phyloP scores from a whole-genome alignment of 2,888 invertebrate species.

The Mimachlamys varia region DNA sequence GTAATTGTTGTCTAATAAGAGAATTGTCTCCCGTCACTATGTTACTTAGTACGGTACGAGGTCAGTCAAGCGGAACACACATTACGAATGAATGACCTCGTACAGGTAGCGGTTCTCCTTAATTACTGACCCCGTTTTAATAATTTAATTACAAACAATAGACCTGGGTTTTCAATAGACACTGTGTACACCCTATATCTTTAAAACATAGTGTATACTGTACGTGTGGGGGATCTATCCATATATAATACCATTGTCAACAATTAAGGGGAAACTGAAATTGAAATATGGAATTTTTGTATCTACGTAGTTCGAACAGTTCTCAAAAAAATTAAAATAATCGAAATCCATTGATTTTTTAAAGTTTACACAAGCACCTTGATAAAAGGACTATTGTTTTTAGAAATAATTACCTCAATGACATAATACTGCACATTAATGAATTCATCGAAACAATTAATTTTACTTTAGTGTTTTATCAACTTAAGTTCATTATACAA shows the following conservation, averaged over 20 bases:
- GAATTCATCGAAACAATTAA: too few relatives aligned
- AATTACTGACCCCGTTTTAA: conserved; percentile 22
- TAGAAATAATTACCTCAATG: too few relatives aligned
- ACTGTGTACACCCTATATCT: neutral
- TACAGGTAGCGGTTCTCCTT: conserved; percentile 12
- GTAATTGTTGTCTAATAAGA: neutral
- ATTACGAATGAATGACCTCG: neutral
- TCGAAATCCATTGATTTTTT: neutral
- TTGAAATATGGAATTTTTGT: neutral
- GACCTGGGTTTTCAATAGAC: neutral
- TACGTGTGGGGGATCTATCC: neutral
- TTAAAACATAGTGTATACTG: neutral
- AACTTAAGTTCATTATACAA: neutral
- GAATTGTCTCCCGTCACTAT: conserved; percentile 8
- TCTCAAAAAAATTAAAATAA: too few relatives aligned
- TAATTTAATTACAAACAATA: conserved; percentile 32
- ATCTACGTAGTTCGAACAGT: neutral
- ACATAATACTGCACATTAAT: too few relatives aligned
- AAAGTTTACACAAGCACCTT: too few relatives aligned
- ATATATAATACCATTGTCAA: neutral
- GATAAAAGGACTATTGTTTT: too few relatives aligned
- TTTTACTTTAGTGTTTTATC: neutral
- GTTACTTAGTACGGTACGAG: neutral
- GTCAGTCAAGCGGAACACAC: conserved; percentile 9
- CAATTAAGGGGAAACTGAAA: neutral